Base-by-base conservation (phyloP, 2,888 invertebrate species). In the Dolomedes plantarius region DNA sequence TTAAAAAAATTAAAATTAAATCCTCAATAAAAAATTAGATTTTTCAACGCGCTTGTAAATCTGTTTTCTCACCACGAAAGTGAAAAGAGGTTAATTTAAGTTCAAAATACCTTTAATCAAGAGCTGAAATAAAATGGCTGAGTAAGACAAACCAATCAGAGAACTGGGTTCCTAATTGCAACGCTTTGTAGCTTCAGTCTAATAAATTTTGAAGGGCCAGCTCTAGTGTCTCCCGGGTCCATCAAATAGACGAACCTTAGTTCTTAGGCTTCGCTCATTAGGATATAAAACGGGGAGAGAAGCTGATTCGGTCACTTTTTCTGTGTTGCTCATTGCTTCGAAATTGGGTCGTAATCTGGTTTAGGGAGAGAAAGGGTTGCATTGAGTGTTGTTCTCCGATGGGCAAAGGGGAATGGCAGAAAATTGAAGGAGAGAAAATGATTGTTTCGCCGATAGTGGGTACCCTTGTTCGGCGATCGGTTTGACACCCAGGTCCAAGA, bases 281-380 rank as follows among this genome's bases (percentile, higher is more conserved):
- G 56, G 56, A 56, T 23, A 56, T 56, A 56, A 56, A 56, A 56
- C 23, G 36, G 62, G 72, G 31, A 27, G 62, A 50, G 56, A 6
- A 28, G 74, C 74, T 74, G 74, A 74, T 64, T 74, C 74, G 62
- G 74, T 64, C 74, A 62, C 62, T 74, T 74, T 69, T 69, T 74
- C 64, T 29, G 56, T 74, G 74, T 32, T 36, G 64, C 32, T 74
- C 74, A 74, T 74, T 62, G 74, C 27, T 28, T 27, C 62, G 62
- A 64, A 56, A 74, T 36, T 74, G 74, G 56, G 31, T 36, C 74
- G 50, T 74, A 74, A 74, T 74, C 74, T 74, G 62, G 39, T 74
- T 62, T 62, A 50, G 31, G 50, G 56, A 29, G 72, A 31, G 50
- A 64, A 74, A 74, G 74, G 74, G 64, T 74, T 74, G 39, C 46